Base-by-base conservation (phyloP, 1,140 invertebrate genomes). In the Cyphomyrmex costatus region DNA sequence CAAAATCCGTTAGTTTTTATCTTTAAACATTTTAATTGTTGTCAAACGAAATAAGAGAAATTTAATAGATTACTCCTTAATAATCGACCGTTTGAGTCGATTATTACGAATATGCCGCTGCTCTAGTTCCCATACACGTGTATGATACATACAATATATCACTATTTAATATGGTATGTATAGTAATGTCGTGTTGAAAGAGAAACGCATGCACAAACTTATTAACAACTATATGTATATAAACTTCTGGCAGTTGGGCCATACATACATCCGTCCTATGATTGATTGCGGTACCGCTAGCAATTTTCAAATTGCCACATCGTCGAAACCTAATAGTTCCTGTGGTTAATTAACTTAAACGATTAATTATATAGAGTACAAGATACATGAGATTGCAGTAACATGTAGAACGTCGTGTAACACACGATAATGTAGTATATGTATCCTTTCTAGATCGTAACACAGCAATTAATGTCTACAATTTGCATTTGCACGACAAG, bases 301-400 rank as follows among this genome's bases (percentile, higher is more conserved):
- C 6, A 58, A 74, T 74, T 74, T 74, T 60, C 19, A 74, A 6
- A 60, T 58, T 42, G 10, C 19, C 30, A 12, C 21, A 36, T 58
- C 33, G 33, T 74, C 7, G 30, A 12, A 36, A 60, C 36, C 65
- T 49, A 68, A 10, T 24, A 68, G 21, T 68, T 68, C 6, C 36
- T 49, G 65, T 68, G 33, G 21, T 46, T 68, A 68, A 68, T 68
- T 68, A 68, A 74, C 14, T 74, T 74, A 60, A 74, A 74, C 33
- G 49, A 73, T 74, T 60, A 74, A 74, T 74, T 74, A 60, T 21
- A 74, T 74, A 74, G 51, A 42, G 33, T 58, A 42, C 33, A 24
- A 42, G 30, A 73, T 56, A 74, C 53, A 53, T 49, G 30, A 71
- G 49, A 53, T 53, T 24, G 21, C 14, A 74, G 30, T 42, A 58